Evolutionary conservation across 1,140 invertebrate genomes (phyloP).

Genomic region (Heliconius hermathena): DNA sequence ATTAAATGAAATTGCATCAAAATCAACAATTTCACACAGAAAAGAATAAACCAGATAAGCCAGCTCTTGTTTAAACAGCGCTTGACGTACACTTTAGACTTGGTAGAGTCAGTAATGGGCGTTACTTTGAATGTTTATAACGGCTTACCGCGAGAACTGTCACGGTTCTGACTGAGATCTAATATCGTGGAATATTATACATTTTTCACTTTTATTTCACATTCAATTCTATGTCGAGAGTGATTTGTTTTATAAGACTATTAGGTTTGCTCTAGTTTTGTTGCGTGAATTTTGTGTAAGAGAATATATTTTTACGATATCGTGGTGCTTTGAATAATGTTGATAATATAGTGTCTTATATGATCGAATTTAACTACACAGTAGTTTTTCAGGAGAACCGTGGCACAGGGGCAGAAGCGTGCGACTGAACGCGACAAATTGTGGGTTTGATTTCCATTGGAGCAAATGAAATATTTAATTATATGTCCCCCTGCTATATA

Average conservation of each 20-base stretch:
- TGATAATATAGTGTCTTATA: too few relatives aligned
- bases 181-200: background rate
- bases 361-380: too few relatives aligned
- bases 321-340: too few relatives aligned
- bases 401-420: too few relatives aligned
- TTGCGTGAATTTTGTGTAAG: too few relatives aligned
- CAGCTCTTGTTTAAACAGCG: slow-evolving; percentile 25
- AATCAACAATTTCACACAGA: background rate
- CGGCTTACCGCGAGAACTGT: slow-evolving; percentile 23
- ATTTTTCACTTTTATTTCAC: background rate
- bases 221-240: background rate
- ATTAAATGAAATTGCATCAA: background rate
- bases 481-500: too few relatives aligned
- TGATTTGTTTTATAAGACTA: background rate
- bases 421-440: too few relatives aligned
- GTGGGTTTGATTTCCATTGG: too few relatives aligned
- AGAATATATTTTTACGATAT: too few relatives aligned
- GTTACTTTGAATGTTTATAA: slow-evolving; percentile 30
- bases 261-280: background rate
- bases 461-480: too few relatives aligned
- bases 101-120: slow-evolving; percentile 27
- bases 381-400: too few relatives aligned
- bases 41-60: slow-evolving; percentile 3
- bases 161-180: slow-evolving; percentile 15
- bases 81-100: slow-evolving; percentile 18